Conservation (phyloP, 2,888 invertebrate species). For the Microplitis manilae region DNA sequence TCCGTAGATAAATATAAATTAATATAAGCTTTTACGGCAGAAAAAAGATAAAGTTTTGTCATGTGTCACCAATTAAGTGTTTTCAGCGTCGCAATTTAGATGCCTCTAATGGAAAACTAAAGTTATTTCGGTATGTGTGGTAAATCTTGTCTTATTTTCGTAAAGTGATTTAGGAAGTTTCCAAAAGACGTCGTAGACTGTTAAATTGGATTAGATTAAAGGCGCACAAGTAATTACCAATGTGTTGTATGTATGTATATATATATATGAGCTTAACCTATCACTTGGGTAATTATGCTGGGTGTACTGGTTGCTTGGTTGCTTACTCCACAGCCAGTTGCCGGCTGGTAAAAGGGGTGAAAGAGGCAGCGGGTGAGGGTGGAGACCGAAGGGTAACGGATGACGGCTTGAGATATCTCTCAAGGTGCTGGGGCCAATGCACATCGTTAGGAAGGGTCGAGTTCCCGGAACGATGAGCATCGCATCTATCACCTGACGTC, state of each 20-base stretch:
- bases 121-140: neutral
- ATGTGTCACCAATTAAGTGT: no score
- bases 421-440: neutral
- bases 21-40: no score
- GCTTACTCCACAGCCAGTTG: neutral
- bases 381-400: conserved; percentile 3
- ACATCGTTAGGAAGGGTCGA: conserved; percentile 28
- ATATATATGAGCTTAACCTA: conserved; percentile 29
- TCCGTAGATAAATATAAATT: no score
- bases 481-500: conserved; percentile 62
- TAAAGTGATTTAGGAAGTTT: neutral
- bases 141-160: conserved; percentile 48
- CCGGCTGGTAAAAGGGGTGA: neutral
- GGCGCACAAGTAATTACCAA: conserved; percentile 64
- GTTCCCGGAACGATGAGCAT: conserved; percentile 45
- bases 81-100: no score
- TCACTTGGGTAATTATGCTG: conserved; percentile 62
- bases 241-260: conserved; percentile 49
- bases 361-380: neutral
- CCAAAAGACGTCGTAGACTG: conserved; percentile 44
- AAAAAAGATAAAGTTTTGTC: no score
- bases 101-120: no score
- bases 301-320: neutral
- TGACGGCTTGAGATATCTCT: conserved; percentile 1
- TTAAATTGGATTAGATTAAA: conserved; percentile 61